These are phyloP conservation scores for Hanleya hanleyi DNA, from an alignment of 2,888 invertebrate genomes.

Conservation along the genomic window DNA sequence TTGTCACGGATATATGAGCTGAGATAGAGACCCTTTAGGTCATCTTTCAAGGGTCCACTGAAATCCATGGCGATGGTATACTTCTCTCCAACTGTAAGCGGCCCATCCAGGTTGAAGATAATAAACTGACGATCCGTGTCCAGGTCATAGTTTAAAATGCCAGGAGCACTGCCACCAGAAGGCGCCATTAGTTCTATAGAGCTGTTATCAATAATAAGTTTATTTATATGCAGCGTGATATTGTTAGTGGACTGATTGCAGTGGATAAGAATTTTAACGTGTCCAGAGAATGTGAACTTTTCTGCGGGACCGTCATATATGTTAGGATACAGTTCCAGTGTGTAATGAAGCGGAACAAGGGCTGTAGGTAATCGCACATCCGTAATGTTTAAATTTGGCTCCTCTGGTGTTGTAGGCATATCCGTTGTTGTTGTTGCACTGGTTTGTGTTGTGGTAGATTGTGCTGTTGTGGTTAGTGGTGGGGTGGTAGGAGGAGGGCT, in stretches of 20 bases:
- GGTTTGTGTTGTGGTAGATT: no score
- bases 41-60: conserved; percentile 79
- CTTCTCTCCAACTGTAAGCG: conserved; percentile 77
- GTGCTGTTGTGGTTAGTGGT: no score
- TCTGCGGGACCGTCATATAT: conserved; percentile 45
- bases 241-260: conserved; percentile 75
- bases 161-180: conserved; percentile 14
- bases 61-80: conserved; percentile 82
- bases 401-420: no score
- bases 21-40: conserved; percentile 46
- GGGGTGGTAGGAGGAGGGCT: no score
- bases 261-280: conserved; percentile 38
- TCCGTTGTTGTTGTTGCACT: no score
- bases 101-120: conserved; percentile 78
- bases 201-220: conserved; percentile 79
- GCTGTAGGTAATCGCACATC: conserved; percentile 17
- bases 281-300: conserved; percentile 46
- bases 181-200: conserved; percentile 71
- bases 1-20: conserved; percentile 43
- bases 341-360: conserved; percentile 48
- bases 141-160: conserved; percentile 2
- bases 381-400: background rate
- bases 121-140: conserved; percentile 33
- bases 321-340: conserved; percentile 52
- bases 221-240: conserved; percentile 84